phyloP scores from a whole-genome alignment of 1,140 invertebrate species.

The Heliconius melpomene region DNA sequence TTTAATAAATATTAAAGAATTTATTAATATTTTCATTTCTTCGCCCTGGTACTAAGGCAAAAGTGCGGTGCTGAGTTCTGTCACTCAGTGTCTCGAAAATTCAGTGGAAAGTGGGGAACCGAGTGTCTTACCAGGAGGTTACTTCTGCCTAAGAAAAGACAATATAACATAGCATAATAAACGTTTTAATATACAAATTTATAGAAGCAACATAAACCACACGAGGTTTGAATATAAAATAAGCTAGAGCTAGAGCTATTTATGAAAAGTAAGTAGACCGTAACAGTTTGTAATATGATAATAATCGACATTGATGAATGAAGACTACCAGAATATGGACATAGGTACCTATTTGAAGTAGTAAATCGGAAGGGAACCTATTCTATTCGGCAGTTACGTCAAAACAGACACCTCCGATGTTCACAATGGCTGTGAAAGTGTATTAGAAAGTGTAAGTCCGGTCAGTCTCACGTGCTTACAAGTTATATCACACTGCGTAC shows the following conservation, averaged over 20 bases:
- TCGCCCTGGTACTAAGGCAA: too few species aligned
- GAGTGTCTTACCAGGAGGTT: too few species aligned
- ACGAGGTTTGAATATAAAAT: constrained; percentile 7
- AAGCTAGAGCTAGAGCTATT: background rate
- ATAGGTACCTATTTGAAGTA: background rate
- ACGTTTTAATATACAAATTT: background rate
- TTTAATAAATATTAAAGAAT: too few species aligned
- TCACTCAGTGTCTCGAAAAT: too few species aligned
- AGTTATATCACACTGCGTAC: constrained; percentile 70
- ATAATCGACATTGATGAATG: constrained; percentile 4
- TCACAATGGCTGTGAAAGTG: constrained; percentile 76
- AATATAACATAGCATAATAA: background rate
- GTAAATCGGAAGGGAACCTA: constrained; percentile 6
- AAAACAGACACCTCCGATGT: constrained; percentile 32
- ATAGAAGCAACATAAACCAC: background rate
- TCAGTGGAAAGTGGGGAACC: too few species aligned
- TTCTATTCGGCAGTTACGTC: constrained; percentile 46
- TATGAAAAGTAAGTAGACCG: constrained; percentile 9
- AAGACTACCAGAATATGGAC: background rate
- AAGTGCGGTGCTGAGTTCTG: too few species aligned
- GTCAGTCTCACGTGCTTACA: constrained; percentile 62
- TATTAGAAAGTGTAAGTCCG: constrained; percentile 74
- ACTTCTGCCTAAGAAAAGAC: background rate
- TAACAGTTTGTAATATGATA: background rate
- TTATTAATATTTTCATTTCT: too few species aligned